Evolutionary conservation across 2,888 invertebrate species (phyloP), one percentile per base, ranked within the genome.

Genomic region (Phytoseiulus persimilis): DNA sequence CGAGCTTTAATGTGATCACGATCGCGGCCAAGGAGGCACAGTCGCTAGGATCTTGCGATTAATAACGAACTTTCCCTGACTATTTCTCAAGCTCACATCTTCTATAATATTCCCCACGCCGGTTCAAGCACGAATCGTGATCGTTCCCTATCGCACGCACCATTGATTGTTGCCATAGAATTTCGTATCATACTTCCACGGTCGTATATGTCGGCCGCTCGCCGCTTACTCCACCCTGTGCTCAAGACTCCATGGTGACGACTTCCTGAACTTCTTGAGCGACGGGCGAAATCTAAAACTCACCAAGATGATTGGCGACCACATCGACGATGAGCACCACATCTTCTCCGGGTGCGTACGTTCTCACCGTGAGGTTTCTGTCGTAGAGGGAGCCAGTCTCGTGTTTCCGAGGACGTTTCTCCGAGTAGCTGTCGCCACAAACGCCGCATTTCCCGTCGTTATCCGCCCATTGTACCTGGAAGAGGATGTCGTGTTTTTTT

Each of bases 291-390:
- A 39, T 3, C 39, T 3, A 39, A 39, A 39, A 6, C 87, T 87
- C 33, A 87, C 87, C 87, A 18, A 87, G 87, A 87, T 87, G 87
- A 39, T 87, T 87, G 32, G 87, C 87, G 87, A 87, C 87, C 28
- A 87, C 87, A 23, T 87, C 87, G n/a, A 87, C 87, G n/a, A 87
- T 33, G 5, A 87, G 33, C 9, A 87, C 87, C 33, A 87, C 32
- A n/a, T 87, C 87, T 45, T 87, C 87, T 33, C 87, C 87, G n/a
- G 87, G 87, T 0, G 87, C 32, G 14, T 87, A 87, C 0, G 87
- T 87, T 23, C 87, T 87, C 33, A 87, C 87, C 5, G 87, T 87
- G 32, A 87, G n/a, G 32, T 87, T 87, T 6, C 39, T 33, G 23
- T 87, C 87, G 39, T 39, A n/a, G 14, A 45, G 32, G 0, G 87